Base-by-base conservation (phyloP, 2,888 invertebrate genomes). In the Erebia epiphron region DNA sequence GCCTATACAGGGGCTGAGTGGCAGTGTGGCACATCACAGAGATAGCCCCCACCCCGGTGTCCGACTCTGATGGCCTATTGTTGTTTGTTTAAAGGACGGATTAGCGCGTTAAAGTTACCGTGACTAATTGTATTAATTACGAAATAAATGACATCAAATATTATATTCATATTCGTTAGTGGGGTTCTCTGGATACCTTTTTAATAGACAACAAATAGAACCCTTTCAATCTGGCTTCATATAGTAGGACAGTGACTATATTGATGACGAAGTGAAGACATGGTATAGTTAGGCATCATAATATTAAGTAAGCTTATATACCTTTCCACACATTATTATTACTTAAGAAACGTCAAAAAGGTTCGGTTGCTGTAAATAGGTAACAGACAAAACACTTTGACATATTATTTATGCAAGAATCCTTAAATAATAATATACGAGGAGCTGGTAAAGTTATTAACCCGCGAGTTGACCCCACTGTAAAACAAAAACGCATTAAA, bases 401-500 rank as follows among this genome's bases (percentile, higher is more conserved):
- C 46, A 46, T 46, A 11, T 26, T 43, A 4, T 10, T 9, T 11
- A 43, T 9, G 10, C 52, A 52, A 49, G 16, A 52, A 52, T 5
- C n/a, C n/a, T n/a, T n/a, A n/a, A n/a, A n/a, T n/a, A 52, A 10
- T 18, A 52, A 16, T 52, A 2, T n/a, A 52, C 16, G 2, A 52
- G 54, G 18, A 10, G 16, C 10, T 18, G n/a, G 8, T 16, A 13
- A 63, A 49, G 62, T 49, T 49, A 63, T 63, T 63, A 63, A 63
- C 49, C 49, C 26, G 3, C 1, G 21, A 46, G 62, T 9, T 46
- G 18, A 46, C 61, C 61, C n/a, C 13, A 18, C 5, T 21, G 46
- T 61, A 61, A 61, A 61, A 61, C 61, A 46, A 61, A 43, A 61
- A 61, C 61, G 61, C 61, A 61, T 46, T 61, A 46, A 58, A 1